phyloP scores from a whole-genome alignment of 2,888 invertebrate species.

The Conomelus anceps region DNA sequence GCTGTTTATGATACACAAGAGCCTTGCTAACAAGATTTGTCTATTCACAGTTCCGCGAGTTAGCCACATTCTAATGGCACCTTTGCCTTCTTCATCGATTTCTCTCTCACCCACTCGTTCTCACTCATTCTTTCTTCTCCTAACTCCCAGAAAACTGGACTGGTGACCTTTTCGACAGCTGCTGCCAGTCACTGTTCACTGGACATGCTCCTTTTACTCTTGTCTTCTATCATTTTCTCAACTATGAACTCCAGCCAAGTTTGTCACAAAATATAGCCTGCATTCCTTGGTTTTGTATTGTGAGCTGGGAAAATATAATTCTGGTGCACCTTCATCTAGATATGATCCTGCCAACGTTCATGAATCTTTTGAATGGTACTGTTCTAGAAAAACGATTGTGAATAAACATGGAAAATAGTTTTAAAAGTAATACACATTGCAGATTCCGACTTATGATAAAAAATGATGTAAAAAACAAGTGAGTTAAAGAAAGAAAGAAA shows the following conservation, averaged over 20 bases:
- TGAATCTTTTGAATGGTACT: too few species aligned
- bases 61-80: background rate
- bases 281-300: background rate
- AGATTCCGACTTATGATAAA: too few species aligned
- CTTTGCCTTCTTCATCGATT: background rate
- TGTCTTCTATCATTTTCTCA: background rate
- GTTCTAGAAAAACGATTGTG: too few species aligned
- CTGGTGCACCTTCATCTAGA: too few species aligned
- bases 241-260: background rate
- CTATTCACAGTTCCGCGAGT: constrained; percentile 1
- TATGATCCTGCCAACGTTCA: too few species aligned
- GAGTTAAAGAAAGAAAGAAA: too few species aligned
- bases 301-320: too few species aligned
- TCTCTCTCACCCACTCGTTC: background rate
- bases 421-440: too few species aligned
- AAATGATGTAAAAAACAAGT: too few species aligned
- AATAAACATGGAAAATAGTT: too few species aligned
- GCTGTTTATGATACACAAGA: background rate
- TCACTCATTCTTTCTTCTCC: background rate
- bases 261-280: background rate
- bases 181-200: background rate
- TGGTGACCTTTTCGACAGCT: background rate
- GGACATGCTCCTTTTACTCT: background rate
- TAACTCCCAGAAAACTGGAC: background rate
- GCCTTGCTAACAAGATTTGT: constrained; percentile 1